Base-by-base conservation (phyloP, 1,140 invertebrate genomes). In the Myzus persicae region DNA sequence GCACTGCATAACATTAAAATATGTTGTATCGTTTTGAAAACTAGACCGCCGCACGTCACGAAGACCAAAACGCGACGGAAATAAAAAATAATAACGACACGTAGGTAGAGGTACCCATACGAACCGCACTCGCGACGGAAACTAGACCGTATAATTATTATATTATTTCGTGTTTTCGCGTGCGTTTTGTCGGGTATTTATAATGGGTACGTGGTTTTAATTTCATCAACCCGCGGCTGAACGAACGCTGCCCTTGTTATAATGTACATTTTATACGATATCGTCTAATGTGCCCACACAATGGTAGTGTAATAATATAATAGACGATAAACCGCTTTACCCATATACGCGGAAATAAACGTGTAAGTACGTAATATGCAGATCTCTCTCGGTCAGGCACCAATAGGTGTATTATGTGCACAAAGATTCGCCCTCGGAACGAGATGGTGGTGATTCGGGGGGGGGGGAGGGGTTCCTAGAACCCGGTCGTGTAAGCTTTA, bases 91-190 rank as follows among this genome's bases (percentile, higher is more conserved):
- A 22, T 6, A 24, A 51, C 14, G 18, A 18, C n/a, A 36, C 59
- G 31, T 76, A 76, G 11, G 11, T 18, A n/a, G n/a, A n/a, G n/a
- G n/a, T 51, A 51, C 51, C 14, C 24, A 51, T 54, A 54, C n/a
- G 59, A 76, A 76, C 14, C n/a, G 31, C n/a, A 76, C 31, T 76
- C n/a, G 9, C 14, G 59, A 67, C 26, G 59, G n/a, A 54, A 76
- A 76, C 59, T 76, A 76, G n/a, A 76, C 31, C 14, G 59, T 76
- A 76, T 76, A 76, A 76, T 76, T 76, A 76, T 76, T n/a, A 76
- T 76, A 76, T 76, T 76, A 76, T n/a, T 76, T 76, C 31, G 59
- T 76, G 31, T 76, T 76, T 76, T 76, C n/a, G 59, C 59, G 59
- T 76, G 59, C 31, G 59, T 76, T n/a, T 76, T n/a, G 59, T 76